Evolutionary conservation across 1,140 invertebrate species (phyloP).

Genomic region (Medauroidea extradentata): DNA sequence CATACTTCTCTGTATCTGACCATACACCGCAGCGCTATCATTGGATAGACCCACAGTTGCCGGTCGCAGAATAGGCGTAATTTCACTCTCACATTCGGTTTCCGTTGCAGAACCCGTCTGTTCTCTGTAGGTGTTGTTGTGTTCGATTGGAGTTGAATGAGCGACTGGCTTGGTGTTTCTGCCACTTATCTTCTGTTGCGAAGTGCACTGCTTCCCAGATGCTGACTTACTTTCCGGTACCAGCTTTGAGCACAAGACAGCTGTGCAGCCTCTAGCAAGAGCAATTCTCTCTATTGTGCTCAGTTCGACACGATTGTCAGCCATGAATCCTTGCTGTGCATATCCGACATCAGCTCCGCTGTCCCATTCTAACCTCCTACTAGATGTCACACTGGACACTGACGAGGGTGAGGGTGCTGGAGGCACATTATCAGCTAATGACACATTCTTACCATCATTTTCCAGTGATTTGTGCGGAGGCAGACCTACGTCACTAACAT

Average conservation of each 20-base stretch:
- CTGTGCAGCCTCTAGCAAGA: constrained; percentile 39
- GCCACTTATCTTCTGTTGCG: constrained; percentile 11
- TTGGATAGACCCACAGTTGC: background rate
- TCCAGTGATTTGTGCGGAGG: too few relatives aligned
- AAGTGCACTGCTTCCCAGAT: constrained; percentile 17
- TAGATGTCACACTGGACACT: constrained; percentile 58
- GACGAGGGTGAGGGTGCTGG: constrained; percentile 7
- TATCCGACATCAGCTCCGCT: constrained; percentile 73
- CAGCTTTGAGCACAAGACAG: constrained; percentile 32
- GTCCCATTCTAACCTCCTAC: constrained; percentile 68
- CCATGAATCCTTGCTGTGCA: constrained; percentile 43
- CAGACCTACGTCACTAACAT: too few relatives aligned
- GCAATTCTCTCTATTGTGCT: constrained; percentile 58
- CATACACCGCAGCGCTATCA: background rate
- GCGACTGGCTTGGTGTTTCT: constrained; percentile 28
- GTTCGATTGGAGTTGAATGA: constrained; percentile 34
- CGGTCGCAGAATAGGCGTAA: constrained; percentile 38
- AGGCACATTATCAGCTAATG: too few relatives aligned
- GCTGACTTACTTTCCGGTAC: constrained; percentile 45
- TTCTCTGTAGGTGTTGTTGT: background rate
- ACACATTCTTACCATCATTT: too few relatives aligned
- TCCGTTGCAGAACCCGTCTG: constrained; percentile 18
- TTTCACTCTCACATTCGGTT: constrained; percentile 42
- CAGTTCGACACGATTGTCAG: constrained; percentile 21
- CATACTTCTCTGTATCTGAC: too few relatives aligned